Percentiles rank a stretch among this genome's conserved stretches.
Conservation (phyloP, 2,797 vertebrate species). For the Coregonus ussuriensis region DNA sequence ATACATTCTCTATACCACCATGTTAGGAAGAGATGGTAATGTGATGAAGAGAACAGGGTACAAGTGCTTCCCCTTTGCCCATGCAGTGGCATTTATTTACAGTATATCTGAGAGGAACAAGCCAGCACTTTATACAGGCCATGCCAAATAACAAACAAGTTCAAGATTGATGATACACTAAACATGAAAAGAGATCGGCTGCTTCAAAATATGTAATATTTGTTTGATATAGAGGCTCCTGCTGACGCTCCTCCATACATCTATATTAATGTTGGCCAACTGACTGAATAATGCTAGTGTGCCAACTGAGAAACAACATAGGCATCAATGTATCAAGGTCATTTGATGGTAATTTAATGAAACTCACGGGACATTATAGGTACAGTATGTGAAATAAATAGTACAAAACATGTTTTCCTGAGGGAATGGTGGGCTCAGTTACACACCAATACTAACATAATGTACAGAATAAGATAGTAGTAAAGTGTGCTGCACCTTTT, state of each 20-base stretch:
- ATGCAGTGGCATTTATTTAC: not conserved
- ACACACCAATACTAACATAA: not conserved
- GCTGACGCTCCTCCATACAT: not conserved
- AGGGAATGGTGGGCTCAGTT: not conserved
- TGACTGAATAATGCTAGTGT: not conserved
- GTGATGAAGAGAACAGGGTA: too few relatives aligned
- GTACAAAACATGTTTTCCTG: not conserved
- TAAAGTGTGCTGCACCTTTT: not conserved
- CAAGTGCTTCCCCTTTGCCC: too few relatives aligned
- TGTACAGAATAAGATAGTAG: not conserved
- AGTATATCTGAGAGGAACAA: not conserved
- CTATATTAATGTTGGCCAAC: not conserved
- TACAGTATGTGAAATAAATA: not conserved
- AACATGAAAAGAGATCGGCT: not conserved
- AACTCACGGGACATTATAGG: not conserved
- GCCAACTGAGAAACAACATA: not conserved
- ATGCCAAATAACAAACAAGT: not conserved
- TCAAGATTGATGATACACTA: not conserved
- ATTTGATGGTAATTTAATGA: not conserved
- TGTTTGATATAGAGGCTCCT: not conserved
- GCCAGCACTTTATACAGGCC: not conserved
- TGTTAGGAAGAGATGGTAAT: too few relatives aligned
- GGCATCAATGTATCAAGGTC: not conserved
- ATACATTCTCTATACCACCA: too few relatives aligned
- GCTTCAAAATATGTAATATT: not conserved